phyloP scores from a whole-genome alignment of 1,140 invertebrate genomes.

The Andricus grossulariae region DNA sequence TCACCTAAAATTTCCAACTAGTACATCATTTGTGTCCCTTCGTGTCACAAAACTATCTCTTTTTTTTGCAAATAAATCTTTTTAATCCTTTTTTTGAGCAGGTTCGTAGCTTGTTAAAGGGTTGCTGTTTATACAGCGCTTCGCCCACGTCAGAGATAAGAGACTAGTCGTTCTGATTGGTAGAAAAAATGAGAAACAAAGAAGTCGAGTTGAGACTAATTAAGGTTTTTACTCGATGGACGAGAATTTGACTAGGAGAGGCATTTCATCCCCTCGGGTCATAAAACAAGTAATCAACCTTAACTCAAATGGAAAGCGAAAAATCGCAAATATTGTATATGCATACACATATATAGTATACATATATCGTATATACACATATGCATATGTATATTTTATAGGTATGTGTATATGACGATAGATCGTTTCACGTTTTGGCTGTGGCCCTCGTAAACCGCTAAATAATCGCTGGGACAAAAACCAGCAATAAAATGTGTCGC shows the following conservation, averaged over 20 bases:
- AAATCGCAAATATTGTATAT: slow-evolving; percentile 4
- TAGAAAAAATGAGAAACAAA: slow-evolving; percentile 25
- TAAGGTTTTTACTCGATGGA: neutral
- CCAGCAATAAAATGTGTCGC: slow-evolving; percentile 73
- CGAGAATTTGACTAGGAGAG: neutral
- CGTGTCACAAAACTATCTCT: neutral
- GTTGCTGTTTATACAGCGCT: slow-evolving; percentile 8
- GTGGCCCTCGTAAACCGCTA: slow-evolving; percentile 69
- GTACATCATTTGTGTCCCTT: neutral
- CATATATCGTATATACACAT: no score
- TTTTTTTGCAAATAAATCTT: neutral
- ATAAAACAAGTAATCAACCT: slow-evolving; percentile 12
- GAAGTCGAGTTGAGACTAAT: slow-evolving; percentile 6
- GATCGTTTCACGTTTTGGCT: slow-evolving; percentile 42
- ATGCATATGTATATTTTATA: no score
- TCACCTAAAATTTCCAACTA: neutral
- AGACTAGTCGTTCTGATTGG: slow-evolving; percentile 27
- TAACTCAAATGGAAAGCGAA: slow-evolving; percentile 43
- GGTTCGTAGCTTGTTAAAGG: slow-evolving; percentile 29
- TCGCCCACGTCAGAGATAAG: slow-evolving; percentile 30
- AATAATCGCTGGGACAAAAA: slow-evolving; percentile 72
- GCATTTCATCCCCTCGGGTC: neutral
- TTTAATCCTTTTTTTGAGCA: neutral
- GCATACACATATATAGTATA: no score
- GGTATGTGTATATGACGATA: neutral